Percentiles rank a stretch among this genome's conserved stretches.
phyloP scores from a whole-genome alignment of 35 echinoderm and acorn worm species.

The Apostichopus parvimensis region DNA sequence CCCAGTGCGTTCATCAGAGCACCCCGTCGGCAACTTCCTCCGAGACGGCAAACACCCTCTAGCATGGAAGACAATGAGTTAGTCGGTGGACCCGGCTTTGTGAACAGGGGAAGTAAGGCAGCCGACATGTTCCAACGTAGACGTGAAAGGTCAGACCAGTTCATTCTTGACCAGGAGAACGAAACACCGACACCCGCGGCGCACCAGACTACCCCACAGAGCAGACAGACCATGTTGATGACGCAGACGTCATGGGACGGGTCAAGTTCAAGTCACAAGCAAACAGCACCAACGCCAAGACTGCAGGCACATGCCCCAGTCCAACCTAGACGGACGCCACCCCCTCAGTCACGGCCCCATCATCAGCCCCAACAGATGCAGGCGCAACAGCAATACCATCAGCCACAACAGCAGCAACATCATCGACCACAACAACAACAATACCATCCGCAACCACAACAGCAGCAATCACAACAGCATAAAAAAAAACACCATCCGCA shows the following conservation, averaged over 20 bases:
- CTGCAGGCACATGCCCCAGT: neutral
- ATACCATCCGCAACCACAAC: conserved; percentile 15
- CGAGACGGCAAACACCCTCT: neutral
- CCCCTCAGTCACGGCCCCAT: conserved; percentile 12
- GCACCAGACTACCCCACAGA: neutral
- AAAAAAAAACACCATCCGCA: neutral
- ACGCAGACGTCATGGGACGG: conserved; percentile 4
- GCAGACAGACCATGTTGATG: neutral
- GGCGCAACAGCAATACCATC: neutral
- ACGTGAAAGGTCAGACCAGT: conserved; percentile 37
- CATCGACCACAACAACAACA: neutral
- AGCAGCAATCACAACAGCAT: neutral
- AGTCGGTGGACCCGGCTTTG: neutral
- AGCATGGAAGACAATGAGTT: conserved; percentile 9
- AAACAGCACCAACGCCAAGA: neutral
- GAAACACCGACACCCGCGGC: neutral
- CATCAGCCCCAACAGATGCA: conserved; percentile 15
- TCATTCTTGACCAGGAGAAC: conserved; percentile 40
- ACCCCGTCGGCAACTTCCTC: conserved; percentile 3
- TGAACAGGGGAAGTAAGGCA: conserved; percentile 17
- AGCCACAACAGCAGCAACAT: conserved; percentile 33
- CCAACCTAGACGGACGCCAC: neutral
- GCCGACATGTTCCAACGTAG: conserved; percentile 28
- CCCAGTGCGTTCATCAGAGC: conserved; percentile 53
- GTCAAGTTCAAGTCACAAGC: neutral